Base-by-base conservation (phyloP, 2,888 invertebrate species). In the Pheosia tremula region DNA sequence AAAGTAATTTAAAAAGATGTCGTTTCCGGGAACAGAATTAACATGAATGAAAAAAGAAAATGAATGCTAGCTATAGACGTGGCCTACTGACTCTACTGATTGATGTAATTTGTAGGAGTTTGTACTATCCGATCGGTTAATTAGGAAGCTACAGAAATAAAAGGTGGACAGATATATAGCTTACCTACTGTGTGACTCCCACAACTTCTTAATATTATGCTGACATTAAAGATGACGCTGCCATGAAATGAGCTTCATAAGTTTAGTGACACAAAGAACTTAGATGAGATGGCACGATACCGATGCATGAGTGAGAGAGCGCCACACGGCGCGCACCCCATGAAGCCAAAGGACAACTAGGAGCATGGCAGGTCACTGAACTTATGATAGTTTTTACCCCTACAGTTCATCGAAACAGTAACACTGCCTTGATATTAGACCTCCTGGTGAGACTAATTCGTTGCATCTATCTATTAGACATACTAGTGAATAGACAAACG, bases 301-400 rank as follows among this genome's bases (percentile, higher is more conserved):
- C 70, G 47, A 60, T 68, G 68, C 63, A 66, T 63, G 83, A 86
- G 84, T 72, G 88, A 86, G 87, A 89, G 74, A 79, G 81, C 82
- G 74, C 77, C 79, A 77, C 78, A 75, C 79, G 77, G 79, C 80
- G 80, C 86, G 88, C 90, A 91, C 90, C 90, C 90, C 88, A 88
- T 89, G 84, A 82, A 82, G 85, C 81, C 83, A 87, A 83, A 87
- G 90, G 90, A 88, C 86, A 77, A 80, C 70, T 66, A 66, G 81
- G 39, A 82, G 81, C 80, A 82, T 68, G 75, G 74, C 86, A 84
- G 92, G 91, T 92, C 91, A 91, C 74, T 88, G 92, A 91, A 90
- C 91, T 79, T 76, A 74, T 80, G 71, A 79, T 81, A 80, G 81
- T 80, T 83, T 24, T 80, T 81, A 83, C 84, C 87, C 86, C 76